Evolutionary conservation across 2,113 vertebrate genomes (phyloP).

Genomic region (Embiotoca jacksoni): DNA sequence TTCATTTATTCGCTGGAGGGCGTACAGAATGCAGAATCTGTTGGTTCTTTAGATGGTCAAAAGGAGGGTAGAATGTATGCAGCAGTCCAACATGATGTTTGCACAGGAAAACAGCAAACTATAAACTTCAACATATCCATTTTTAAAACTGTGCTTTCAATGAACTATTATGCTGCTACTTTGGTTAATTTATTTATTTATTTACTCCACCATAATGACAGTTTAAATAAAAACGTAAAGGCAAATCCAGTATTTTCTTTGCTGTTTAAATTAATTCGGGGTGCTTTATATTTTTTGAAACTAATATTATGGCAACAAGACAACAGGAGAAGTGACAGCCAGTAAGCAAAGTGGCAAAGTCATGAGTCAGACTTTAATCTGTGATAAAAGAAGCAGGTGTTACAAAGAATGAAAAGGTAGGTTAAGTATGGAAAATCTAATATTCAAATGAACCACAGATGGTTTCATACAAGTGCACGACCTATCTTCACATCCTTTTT

Average conservation of each 20-base stretch:
- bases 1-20: constrained; percentile 42
- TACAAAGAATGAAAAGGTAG: constrained; percentile 3
- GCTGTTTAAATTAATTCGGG: neutral
- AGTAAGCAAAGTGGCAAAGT: constrained; percentile 21
- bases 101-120: neutral
- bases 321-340: constrained; percentile 9
- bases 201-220: neutral
- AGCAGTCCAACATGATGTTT: neutral
- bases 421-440: neutral
- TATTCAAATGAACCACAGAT: neutral
- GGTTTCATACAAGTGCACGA: neutral
- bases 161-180: neutral
- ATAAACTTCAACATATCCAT: neutral
- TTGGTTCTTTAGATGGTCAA: neutral
- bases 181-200: neutral
- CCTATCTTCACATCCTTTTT: neutral
- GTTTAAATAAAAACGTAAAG: neutral
- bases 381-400: neutral
- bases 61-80: neutral
- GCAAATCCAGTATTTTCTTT: neutral
- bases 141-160: neutral
- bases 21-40: neutral
- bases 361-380: constrained; percentile 19
- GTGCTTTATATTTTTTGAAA: neutral
- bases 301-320: neutral